Conservation (phyloP, 2,888 invertebrate species). For the Orthonychiurus folsomi region DNA sequence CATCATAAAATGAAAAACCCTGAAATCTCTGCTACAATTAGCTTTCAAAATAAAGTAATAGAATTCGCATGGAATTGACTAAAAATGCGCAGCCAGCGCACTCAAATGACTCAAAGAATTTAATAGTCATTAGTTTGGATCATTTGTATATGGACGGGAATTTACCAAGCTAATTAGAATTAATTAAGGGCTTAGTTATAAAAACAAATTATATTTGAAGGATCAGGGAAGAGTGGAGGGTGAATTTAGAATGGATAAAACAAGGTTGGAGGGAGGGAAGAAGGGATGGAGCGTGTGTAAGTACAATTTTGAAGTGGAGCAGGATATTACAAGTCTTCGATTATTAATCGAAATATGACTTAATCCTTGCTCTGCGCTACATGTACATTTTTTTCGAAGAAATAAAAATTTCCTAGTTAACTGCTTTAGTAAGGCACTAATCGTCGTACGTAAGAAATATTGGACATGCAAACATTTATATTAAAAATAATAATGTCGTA, state of each 20-base stretch:
- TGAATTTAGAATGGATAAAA: background rate
- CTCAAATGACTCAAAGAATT: background rate
- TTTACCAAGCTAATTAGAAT: background rate
- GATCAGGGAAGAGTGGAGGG: background rate
- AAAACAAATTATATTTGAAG: background rate
- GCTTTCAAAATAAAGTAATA: too few species aligned
- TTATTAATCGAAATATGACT: background rate
- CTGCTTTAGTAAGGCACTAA: too few species aligned
- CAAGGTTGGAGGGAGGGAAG: background rate
- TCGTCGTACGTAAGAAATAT: too few species aligned
- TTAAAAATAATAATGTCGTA: too few species aligned
- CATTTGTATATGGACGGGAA: background rate
- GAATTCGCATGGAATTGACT: too few species aligned
- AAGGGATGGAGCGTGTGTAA: background rate
- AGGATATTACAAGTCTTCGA: background rate
- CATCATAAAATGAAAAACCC: too few species aligned
- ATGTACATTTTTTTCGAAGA: background rate
- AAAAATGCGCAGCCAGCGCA: constrained; percentile 1
- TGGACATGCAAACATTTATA: too few species aligned
- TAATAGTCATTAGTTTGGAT: background rate
- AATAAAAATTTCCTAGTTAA: background rate
- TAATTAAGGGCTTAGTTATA: too few species aligned
- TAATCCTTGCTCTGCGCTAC: background rate
- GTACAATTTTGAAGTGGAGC: background rate
- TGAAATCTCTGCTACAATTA: too few species aligned